Evolutionary conservation across 2,888 invertebrate species (phyloP).

Genomic region (Nemurella pictetii): DNA sequence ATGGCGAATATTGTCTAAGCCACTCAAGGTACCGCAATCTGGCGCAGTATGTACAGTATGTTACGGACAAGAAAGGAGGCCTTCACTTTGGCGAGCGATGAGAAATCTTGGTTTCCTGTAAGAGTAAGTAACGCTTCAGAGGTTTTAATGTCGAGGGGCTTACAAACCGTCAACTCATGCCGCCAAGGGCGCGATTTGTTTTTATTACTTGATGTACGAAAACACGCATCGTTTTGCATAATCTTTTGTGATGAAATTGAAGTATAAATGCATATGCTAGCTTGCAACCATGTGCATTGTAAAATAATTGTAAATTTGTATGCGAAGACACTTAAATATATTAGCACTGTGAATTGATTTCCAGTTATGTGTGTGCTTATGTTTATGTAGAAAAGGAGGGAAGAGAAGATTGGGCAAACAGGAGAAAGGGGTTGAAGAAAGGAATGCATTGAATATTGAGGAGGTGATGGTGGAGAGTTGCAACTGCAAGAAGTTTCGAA

Average conservation of each 20-base stretch:
- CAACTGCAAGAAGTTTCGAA: no score
- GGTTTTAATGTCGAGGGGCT: background rate
- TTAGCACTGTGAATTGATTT: background rate
- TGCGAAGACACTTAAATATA: background rate
- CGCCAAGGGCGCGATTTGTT: background rate
- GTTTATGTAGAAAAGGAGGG: no score
- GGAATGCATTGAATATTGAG: no score
- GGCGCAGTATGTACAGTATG: background rate
- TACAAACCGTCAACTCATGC: background rate
- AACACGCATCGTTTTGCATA: background rate
- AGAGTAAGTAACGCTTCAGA: background rate
- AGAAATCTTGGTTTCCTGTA: constrained; percentile 20
- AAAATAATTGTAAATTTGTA: background rate
- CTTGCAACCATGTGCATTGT: background rate
- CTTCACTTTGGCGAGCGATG: constrained; percentile 10
- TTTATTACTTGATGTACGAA: background rate
- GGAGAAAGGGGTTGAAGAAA: no score
- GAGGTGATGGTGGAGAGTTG: no score
- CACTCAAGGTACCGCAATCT: constrained; percentile 30
- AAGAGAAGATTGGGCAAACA: no score
- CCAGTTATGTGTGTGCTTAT: background rate
- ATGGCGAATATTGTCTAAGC: background rate
- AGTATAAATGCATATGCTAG: background rate
- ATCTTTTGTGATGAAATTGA: background rate
- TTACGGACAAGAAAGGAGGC: constrained; percentile 5